Evolutionary conservation across 2,888 invertebrate genomes (phyloP).

Genomic region (Nemurella pictetii): DNA sequence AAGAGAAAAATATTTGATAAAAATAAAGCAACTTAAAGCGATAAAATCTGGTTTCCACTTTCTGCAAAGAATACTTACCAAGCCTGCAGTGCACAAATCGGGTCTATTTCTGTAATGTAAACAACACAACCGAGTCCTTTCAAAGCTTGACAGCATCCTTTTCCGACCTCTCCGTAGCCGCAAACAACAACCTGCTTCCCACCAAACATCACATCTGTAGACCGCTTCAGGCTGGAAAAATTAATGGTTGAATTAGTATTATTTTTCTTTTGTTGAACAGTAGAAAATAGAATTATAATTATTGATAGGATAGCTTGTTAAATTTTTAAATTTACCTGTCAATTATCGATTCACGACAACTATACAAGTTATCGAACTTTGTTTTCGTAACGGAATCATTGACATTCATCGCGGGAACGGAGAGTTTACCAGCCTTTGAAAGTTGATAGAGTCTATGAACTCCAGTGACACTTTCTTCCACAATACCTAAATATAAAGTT

Average conservation of each 20-base stretch:
- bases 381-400: constrained; percentile 98
- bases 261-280: too few species aligned
- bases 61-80: constrained; percentile 57
- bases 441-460: constrained; percentile 95
- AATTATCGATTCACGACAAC: constrained; percentile 89
- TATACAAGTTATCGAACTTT: constrained; percentile 96
- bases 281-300: too few species aligned
- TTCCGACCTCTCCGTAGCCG: constrained; percentile 97
- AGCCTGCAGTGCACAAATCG: constrained; percentile 96
- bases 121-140: constrained; percentile 94
- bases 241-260: too few species aligned
- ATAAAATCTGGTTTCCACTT: not conserved
- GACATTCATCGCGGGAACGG: constrained; percentile 97
- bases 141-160: constrained; percentile 93
- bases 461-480: constrained; percentile 97
- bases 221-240: constrained; percentile 72
- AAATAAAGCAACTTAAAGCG: not conserved
- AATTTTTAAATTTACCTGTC: constrained; percentile 64
- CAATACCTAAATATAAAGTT: constrained; percentile 73
- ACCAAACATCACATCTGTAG: constrained; percentile 96
- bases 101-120: constrained; percentile 93
- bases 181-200: constrained; percentile 96
- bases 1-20: too few species aligned
- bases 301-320: too few species aligned
- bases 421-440: constrained; percentile 90